A percentile compares a stretch with the other conserved stretches of the same genome.
These are phyloP conservation scores for Tenthredo notha DNA, from an alignment of 2,888 invertebrate species.

Conservation along the genomic window DNA sequence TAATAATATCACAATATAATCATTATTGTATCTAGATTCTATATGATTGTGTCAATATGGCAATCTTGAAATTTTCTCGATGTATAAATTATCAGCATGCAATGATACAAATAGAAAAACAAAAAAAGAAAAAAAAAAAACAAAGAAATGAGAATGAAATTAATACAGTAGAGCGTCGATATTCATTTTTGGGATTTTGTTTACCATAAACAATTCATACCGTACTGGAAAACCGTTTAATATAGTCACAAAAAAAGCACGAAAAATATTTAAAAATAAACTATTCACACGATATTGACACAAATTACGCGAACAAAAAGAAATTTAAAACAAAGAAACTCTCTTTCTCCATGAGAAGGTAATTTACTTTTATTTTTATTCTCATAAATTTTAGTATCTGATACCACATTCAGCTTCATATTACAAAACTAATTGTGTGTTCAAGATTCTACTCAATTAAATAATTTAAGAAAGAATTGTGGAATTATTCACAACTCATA, in stretches of 20 bases:
- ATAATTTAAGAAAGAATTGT: neutral
- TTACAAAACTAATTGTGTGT: constrained; percentile 4
- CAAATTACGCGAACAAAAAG: neutral
- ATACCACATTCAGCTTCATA: neutral
- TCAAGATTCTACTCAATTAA: constrained; percentile 12
- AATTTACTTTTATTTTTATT: constrained; percentile 11
- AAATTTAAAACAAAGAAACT: neutral
- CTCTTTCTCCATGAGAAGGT: neutral
- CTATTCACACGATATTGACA: constrained; percentile 26
- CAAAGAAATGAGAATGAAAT: constrained; percentile 38
- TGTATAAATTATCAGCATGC: constrained; percentile 65
- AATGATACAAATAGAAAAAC: constrained; percentile 58
- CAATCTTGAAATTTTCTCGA: constrained; percentile 59
- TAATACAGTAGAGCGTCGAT: constrained; percentile 48
- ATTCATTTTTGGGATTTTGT: constrained; percentile 9
- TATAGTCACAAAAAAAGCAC: constrained; percentile 30
- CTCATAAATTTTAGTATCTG: constrained; percentile 15
- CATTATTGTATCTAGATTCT: constrained; percentile 59
- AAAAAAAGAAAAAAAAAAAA: constrained; percentile 51
- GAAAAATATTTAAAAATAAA: constrained; percentile 8
- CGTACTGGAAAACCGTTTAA: neutral
- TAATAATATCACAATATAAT: constrained; percentile 72
- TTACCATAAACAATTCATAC: neutral
- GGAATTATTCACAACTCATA: neutral
- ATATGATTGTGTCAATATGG: constrained; percentile 53